Conservation (phyloP, 2,113 vertebrate species). For the Ancistrus triradiatus region DNA sequence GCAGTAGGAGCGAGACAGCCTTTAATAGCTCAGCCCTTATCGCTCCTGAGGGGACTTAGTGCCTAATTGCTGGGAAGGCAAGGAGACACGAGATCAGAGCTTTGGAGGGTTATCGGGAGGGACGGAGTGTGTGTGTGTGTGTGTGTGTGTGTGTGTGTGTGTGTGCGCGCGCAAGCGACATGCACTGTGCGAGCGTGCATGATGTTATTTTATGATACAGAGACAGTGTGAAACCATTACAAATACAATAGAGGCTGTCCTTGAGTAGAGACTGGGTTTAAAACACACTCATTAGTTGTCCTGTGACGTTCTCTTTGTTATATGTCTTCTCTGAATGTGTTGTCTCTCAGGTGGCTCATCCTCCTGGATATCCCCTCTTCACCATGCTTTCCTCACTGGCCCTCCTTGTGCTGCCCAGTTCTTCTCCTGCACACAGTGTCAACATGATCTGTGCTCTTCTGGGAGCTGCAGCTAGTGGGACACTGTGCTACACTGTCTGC, state of each 20-base stretch:
- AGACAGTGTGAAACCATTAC: slow-evolving; percentile 22
- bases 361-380: slow-evolving; percentile 94
- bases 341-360: slow-evolving; percentile 83
- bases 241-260: slow-evolving; percentile 19
- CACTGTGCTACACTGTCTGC: slow-evolving; percentile 85
- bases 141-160: not conserved
- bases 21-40: slow-evolving; percentile 75
- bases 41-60: slow-evolving; percentile 71
- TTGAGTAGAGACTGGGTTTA: too few relatives aligned
- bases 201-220: too few relatives aligned
- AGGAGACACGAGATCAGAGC: slow-evolving; percentile 54
- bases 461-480: slow-evolving; percentile 80
- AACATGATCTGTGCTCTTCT: slow-evolving; percentile 81
- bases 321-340: slow-evolving; percentile 1
- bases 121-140: not conserved
- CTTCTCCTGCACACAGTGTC: slow-evolving; percentile 80
- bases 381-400: slow-evolving; percentile 78
- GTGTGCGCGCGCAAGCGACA: not conserved
- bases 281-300: not conserved
- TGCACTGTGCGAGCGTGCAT: too few relatives aligned
- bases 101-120: slow-evolving; percentile 46
- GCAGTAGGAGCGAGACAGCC: slow-evolving; percentile 65
- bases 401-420: slow-evolving; percentile 67
- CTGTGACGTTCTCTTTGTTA: slow-evolving; percentile 4
- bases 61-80: slow-evolving; percentile 74